These are phyloP conservation scores for Piprites chloris DNA, from an alignment of 2,113 vertebrate species.

Conservation along the genomic window DNA sequence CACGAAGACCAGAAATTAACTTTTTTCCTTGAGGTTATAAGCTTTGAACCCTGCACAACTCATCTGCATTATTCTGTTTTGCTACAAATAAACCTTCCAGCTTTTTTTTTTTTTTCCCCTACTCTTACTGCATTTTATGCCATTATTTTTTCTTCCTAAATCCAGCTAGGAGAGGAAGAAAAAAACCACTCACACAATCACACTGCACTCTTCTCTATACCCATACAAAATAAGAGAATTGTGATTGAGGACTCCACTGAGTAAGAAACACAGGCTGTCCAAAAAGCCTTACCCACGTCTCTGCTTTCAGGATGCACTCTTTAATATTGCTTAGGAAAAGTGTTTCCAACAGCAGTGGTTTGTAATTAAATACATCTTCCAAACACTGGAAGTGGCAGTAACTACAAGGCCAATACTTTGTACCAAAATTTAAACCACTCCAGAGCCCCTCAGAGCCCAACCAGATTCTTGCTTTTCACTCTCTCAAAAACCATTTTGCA, in stretches of 20 bases:
- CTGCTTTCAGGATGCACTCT: not conserved
- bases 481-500: rapidly evolving
- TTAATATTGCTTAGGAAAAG: not conserved
- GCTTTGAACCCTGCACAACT: not conserved
- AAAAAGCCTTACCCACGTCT: not conserved
- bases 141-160: not conserved
- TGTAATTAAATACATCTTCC: not conserved
- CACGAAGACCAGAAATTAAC: not conserved
- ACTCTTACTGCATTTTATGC: not conserved
- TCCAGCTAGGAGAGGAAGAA: not conserved
- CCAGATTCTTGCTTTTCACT: not conserved
- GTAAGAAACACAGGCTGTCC: not conserved
- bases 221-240: not conserved
- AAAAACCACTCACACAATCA: rapidly evolving
- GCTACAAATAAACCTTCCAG: not conserved
- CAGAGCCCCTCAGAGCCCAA: not conserved
- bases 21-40: not conserved
- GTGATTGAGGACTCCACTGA: not conserved
- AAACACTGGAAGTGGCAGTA: not conserved
- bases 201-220: too few relatives aligned
- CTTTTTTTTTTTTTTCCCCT: not conserved
- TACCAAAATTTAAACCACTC: not conserved
- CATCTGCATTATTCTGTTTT: not conserved
- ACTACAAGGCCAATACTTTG: not conserved
- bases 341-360: not conserved